Conservation (phyloP, 2,113 vertebrate species). For the Puntigrus tetrazona region DNA sequence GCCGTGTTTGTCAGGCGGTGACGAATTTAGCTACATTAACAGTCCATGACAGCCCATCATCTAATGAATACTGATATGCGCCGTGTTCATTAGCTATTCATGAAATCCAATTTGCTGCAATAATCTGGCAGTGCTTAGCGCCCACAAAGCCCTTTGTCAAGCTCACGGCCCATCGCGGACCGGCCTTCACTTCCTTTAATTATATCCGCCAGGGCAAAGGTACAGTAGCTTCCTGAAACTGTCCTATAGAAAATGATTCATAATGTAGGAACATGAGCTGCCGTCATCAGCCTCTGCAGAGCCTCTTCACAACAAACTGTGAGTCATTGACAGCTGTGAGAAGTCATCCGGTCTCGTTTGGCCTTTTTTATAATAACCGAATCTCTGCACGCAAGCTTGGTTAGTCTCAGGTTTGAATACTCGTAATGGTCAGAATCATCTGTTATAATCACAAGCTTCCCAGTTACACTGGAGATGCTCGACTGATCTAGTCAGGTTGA, state of each 20-base stretch:
- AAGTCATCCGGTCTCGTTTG: background rate
- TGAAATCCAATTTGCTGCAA: conserved; percentile 53
- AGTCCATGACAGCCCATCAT: conserved; percentile 28
- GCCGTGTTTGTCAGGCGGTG: conserved; percentile 9
- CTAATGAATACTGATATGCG: conserved; percentile 41
- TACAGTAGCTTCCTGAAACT: background rate
- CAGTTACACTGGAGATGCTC: conserved; percentile 18
- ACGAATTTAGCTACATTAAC: background rate
- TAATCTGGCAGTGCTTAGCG: conserved; percentile 32
- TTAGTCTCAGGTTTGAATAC: background rate
- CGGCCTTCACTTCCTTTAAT: conserved; percentile 42
- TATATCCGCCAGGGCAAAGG: conserved; percentile 23
- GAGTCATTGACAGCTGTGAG: conserved; percentile 25
- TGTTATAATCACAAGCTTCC: background rate
- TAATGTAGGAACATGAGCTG: conserved; percentile 6
- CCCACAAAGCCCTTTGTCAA: conserved; percentile 48
- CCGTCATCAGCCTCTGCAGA: conserved; percentile 12
- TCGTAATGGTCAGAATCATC: background rate
- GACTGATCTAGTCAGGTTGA: conserved; percentile 7
- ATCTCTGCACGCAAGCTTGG: background rate
- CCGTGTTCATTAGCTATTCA: conserved; percentile 40
- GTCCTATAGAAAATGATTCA: conserved; percentile 29
- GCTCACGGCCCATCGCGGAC: conserved; percentile 16
- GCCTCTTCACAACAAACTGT: conserved; percentile 9
- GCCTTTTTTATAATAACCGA: background rate